Percentiles rank a stretch among this genome's conserved stretches.
Conservation (phyloP, 1,140 invertebrate genomes). For the Onthophagus taurus region DNA sequence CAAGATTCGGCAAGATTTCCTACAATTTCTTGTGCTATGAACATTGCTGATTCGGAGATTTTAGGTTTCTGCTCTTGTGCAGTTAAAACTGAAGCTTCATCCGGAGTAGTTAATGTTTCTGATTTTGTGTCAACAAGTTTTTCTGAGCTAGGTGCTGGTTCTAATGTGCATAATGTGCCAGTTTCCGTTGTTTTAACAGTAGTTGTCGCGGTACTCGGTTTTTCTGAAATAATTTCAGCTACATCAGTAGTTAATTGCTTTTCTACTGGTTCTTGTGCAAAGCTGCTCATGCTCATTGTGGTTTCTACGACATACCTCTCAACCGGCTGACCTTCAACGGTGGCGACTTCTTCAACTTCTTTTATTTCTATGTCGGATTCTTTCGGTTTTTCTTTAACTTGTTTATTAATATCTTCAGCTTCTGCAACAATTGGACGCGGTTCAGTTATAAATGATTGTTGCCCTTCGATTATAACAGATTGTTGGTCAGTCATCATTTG, state of each 20-base stretch:
- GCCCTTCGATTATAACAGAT: neutral
- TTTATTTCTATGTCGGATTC: too few relatives aligned
- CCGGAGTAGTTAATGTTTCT: neutral
- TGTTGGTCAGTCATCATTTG: conserved; percentile 2
- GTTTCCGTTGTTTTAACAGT: conserved; percentile 14
- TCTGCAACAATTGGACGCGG: conserved; percentile 1
- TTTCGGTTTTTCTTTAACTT: neutral
- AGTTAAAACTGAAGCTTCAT: neutral
- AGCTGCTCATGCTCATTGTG: conserved; percentile 13
- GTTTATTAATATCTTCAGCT: neutral
- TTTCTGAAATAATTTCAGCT: conserved; percentile 21
- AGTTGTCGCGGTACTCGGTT: conserved; percentile 12
- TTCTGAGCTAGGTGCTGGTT: conserved; percentile 13
- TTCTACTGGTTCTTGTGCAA: conserved; percentile 24
- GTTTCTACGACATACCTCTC: conserved; percentile 33
- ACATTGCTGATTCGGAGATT: neutral
- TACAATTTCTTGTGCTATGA: too few relatives aligned
- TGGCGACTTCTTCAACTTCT: conserved; percentile 12
- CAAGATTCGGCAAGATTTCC: neutral
- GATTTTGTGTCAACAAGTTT: neutral
- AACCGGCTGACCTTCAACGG: conserved; percentile 9
- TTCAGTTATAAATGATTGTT: conserved; percentile 3
- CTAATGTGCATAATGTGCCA: conserved; percentile 11
- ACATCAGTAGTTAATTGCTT: conserved; percentile 20
- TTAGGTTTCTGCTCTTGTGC: neutral